These are phyloP conservation scores for Ellobius talpinus DNA, from an alignment of 2,113 vertebrate species.

Conservation along the genomic window DNA sequence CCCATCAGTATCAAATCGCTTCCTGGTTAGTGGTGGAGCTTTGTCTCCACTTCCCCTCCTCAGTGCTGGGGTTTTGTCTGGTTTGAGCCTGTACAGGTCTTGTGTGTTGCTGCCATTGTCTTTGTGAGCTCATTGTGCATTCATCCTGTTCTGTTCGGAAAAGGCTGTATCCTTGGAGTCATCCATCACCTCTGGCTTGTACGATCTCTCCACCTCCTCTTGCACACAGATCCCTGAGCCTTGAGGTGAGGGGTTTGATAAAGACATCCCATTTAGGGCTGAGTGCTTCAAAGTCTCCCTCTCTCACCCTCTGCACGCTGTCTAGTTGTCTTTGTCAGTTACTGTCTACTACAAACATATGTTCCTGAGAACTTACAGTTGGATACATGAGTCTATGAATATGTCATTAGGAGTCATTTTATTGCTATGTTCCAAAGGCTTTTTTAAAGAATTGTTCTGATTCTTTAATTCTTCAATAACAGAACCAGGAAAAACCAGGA, in stretches of 20 bases:
- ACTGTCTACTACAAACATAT: not conserved
- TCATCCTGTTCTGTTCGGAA: not conserved
- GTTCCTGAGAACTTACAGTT: not conserved
- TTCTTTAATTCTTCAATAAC: conserved; percentile 7
- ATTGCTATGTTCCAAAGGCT: not conserved
- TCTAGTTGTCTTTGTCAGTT: not conserved
- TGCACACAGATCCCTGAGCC: not conserved
- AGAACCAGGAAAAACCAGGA: not conserved
- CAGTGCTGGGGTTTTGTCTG: not conserved
- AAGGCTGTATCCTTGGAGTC: too few species aligned
- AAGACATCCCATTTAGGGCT: not conserved
- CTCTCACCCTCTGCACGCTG: too few species aligned
- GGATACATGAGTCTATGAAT: not conserved
- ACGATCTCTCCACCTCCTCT: not conserved
- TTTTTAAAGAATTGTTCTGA: not conserved
- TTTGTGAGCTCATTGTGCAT: not conserved
- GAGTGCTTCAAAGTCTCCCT: not conserved
- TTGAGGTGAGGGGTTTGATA: not conserved
- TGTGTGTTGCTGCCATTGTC: not conserved
- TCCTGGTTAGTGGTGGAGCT: not conserved
- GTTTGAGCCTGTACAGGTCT: not conserved
- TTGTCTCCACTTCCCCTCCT: not conserved
- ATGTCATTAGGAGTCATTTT: not conserved
- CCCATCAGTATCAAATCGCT: not conserved
- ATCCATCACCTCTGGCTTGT: not conserved